phyloP scores from a whole-genome alignment of 35 echinoderm and acorn worm genomes.

The Apostichopus japonicus region DNA sequence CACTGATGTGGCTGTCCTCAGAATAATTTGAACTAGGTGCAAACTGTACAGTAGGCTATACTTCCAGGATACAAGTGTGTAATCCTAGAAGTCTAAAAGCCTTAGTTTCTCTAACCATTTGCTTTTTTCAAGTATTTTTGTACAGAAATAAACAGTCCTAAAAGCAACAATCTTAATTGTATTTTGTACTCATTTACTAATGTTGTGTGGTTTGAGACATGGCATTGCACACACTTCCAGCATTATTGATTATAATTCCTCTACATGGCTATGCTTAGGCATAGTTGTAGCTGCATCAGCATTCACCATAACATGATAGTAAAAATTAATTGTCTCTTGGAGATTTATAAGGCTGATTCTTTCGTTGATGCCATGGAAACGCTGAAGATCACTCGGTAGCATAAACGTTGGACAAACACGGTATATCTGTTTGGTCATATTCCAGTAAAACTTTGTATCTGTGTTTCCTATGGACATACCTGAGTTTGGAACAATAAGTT shows the following conservation, averaged over 20 bases:
- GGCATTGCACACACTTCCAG: too few species aligned
- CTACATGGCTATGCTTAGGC: not conserved
- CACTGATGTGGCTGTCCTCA: too few species aligned
- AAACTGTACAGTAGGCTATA: too few species aligned
- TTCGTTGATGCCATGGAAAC: constrained; percentile 87
- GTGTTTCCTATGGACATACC: constrained; percentile 86
- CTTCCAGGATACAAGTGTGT: too few species aligned
- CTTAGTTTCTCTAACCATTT: too few species aligned
- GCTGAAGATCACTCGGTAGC: constrained; percentile 60
- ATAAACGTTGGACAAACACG: constrained; percentile 78
- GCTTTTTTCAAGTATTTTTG: too few species aligned
- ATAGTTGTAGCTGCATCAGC: constrained; percentile 43
- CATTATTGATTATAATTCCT: constrained; percentile 5
- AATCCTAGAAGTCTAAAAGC: too few species aligned
- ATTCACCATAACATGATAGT: constrained; percentile 73
- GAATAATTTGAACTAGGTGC: too few species aligned
- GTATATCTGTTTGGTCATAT: constrained; percentile 70
- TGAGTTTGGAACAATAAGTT: not conserved
- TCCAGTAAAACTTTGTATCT: constrained; percentile 73
- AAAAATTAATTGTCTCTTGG: constrained; percentile 75
- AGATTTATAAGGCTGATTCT: constrained; percentile 75
- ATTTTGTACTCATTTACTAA: too few species aligned
- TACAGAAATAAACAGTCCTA: too few species aligned
- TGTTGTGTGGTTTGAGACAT: too few species aligned
- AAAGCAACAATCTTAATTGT: too few species aligned